Percentiles rank a stretch among this genome's conserved stretches.
Conservation (phyloP, 2,888 invertebrate genomes). For the Zygothrica quintamaculata region DNA sequence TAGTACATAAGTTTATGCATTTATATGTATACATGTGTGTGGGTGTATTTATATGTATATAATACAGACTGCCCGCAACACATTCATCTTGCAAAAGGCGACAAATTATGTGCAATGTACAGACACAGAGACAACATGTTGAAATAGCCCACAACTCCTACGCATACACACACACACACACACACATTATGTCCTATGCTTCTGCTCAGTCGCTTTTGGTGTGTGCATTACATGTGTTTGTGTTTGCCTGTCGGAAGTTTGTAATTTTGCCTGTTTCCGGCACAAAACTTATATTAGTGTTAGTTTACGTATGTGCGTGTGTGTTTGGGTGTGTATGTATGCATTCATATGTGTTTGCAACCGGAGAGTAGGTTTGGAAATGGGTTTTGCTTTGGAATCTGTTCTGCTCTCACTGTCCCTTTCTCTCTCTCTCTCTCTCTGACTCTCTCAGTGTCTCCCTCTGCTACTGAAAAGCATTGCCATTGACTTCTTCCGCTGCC, state of each 20-base stretch:
- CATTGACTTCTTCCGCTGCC: slow-evolving; percentile 83
- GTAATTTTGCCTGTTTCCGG: slow-evolving; percentile 84
- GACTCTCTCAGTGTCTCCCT: too few relatives aligned
- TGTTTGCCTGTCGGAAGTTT: slow-evolving; percentile 83
- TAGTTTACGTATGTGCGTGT: slow-evolving; percentile 13
- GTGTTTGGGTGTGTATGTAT: slow-evolving; percentile 4
- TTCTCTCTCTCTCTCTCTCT: too few relatives aligned
- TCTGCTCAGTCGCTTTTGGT: slow-evolving; percentile 30
- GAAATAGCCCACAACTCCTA: slow-evolving; percentile 32
- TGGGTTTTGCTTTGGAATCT: slow-evolving; percentile 54
- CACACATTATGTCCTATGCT: neutral
- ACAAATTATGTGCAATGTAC: slow-evolving; percentile 78
- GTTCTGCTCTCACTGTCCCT: slow-evolving; percentile 28
- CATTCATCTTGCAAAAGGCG: slow-evolving; percentile 79
- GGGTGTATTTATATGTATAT: slow-evolving; percentile 26
- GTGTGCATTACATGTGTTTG: slow-evolving; percentile 68
- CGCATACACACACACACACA: neutral
- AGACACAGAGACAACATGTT: slow-evolving; percentile 65
- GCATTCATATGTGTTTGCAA: slow-evolving; percentile 33
- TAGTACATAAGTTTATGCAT: slow-evolving; percentile 7
- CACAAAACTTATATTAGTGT: slow-evolving; percentile 82
- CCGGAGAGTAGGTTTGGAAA: slow-evolving; percentile 33
- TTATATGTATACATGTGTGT: slow-evolving; percentile 26
- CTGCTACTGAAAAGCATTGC: slow-evolving; percentile 49
- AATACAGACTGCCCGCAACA: slow-evolving; percentile 61